Evolutionary conservation across 2,797 vertebrate species (phyloP), one percentile per base, ranked within the genome.

Genomic region (Cichlasoma orientale): DNA sequence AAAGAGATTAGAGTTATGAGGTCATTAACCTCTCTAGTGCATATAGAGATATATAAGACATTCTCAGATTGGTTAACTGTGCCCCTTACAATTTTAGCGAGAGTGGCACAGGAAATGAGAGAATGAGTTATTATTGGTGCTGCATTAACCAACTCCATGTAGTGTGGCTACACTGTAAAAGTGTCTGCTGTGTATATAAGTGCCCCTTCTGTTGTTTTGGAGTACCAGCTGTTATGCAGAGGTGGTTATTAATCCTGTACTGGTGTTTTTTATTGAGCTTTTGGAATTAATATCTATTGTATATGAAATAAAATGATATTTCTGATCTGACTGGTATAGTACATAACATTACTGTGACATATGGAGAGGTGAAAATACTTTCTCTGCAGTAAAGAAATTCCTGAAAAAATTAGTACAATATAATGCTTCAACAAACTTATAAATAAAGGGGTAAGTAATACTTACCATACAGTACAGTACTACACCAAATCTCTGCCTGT

Each of bases 1-100:
- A 59, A n/a, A 74, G 73, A 79, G 85, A 91, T 92, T 92, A 86
- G 54, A 82, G 81, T 82, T 82, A 81, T 27, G 63, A 41, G 86
- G 78, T 89, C 85, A 88, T 53, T 71, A 80, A 81, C 31, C 72
- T 80, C 57, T 78, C 23, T 56, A 44, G 41, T 78, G 80, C 53
- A 72, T 63, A 21, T 47, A 80, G 56, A 70, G n/a, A n/a, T n/a
- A n/a, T 47, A 54, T 36, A 29, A 70, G 74, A 78, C 38, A 8
- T 74, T 72, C 25, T 66, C 36, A 56, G 25, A 82, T 18, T 55
- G 56, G 7, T 23, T 75, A 63, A 38, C 31, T 66, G 38, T 52
- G 36, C 54, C 16, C 38, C 3, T 18, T 63, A 74, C 66, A 79
- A 11, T 59, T 83, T 82, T 57, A 68, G 19, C 31, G 25, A 74